Conservation (phyloP, 2,888 invertebrate species). For the Aproaerema taeniolella region DNA sequence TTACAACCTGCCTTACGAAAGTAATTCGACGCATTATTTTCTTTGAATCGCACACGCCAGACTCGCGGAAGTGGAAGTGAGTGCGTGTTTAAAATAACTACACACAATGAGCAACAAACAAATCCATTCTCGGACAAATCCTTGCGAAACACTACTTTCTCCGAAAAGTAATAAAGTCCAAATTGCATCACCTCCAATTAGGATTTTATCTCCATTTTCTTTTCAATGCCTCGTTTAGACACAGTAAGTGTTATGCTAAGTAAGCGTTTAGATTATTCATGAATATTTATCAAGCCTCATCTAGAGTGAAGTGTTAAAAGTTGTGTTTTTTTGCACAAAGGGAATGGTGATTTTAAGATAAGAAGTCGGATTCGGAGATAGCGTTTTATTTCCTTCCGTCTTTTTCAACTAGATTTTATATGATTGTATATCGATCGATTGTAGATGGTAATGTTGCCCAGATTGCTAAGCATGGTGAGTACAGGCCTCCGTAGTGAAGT, state of each 20-base stretch:
- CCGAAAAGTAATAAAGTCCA: slow-evolving; percentile 1
- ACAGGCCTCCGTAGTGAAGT: too few relatives aligned
- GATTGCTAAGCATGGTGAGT: too few relatives aligned
- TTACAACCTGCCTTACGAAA: slow-evolving; percentile 35
- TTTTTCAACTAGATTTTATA: too few relatives aligned
- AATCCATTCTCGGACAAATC: background rate
- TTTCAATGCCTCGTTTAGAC: background rate
- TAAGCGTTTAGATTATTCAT: slow-evolving; percentile 8
- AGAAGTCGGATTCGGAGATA: slow-evolving; percentile 2
- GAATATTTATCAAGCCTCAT: slow-evolving; percentile 12
- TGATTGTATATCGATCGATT: too few relatives aligned
- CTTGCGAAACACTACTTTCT: background rate
- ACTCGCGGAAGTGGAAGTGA: slow-evolving; percentile 27
- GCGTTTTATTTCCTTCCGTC: too few relatives aligned
- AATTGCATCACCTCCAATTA: too few relatives aligned
- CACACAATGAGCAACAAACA: background rate
- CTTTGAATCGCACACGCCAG: slow-evolving; percentile 25
- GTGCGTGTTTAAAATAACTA: slow-evolving; percentile 21
- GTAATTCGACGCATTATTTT: slow-evolving; percentile 26
- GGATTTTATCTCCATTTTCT: too few relatives aligned
- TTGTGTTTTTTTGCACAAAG: slow-evolving; percentile 1
- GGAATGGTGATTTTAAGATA: slow-evolving; percentile 4
- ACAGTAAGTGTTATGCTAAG: slow-evolving; percentile 5
- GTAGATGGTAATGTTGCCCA: too few relatives aligned
- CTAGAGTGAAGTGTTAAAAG: slow-evolving; percentile 8